A percentile compares a stretch with the other conserved stretches of the same genome.
Evolutionary conservation across 2,113 vertebrate species (phyloP).

Genomic region (Gavia stellata): DNA sequence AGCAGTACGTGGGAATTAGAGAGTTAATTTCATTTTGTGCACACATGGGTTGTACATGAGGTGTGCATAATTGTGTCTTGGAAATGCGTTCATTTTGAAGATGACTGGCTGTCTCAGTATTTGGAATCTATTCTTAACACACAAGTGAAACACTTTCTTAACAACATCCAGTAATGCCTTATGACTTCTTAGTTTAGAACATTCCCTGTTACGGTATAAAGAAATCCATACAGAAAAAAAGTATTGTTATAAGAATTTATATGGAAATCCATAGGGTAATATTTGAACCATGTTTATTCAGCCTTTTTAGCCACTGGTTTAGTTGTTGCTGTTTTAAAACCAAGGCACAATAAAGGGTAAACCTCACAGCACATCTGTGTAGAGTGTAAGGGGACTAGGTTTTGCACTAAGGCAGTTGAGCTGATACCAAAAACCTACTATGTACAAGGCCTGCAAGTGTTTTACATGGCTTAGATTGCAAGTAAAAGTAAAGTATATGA

Average conservation of each 20-base stretch:
- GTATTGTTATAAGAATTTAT: neutral
- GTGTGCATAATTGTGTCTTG: neutral
- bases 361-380: neutral
- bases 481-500: neutral
- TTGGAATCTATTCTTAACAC: neutral
- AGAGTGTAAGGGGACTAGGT: neutral
- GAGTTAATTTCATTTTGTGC: neutral
- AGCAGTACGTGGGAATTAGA: neutral
- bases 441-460: neutral
- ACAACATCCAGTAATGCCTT: neutral
- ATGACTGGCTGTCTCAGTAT: neutral
- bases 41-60: neutral
- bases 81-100: neutral
- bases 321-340: neutral
- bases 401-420: neutral
- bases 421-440: neutral
- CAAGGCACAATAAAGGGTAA: neutral
- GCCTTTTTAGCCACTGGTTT: neutral
- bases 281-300: neutral
- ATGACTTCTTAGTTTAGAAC: neutral
- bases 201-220: neutral
- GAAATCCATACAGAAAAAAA: neutral
- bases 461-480: conserved; percentile 13
- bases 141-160: neutral
- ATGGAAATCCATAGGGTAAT: neutral